Base-by-base conservation (phyloP, 2,113 vertebrate genomes). In the Tupaia tana region DNA sequence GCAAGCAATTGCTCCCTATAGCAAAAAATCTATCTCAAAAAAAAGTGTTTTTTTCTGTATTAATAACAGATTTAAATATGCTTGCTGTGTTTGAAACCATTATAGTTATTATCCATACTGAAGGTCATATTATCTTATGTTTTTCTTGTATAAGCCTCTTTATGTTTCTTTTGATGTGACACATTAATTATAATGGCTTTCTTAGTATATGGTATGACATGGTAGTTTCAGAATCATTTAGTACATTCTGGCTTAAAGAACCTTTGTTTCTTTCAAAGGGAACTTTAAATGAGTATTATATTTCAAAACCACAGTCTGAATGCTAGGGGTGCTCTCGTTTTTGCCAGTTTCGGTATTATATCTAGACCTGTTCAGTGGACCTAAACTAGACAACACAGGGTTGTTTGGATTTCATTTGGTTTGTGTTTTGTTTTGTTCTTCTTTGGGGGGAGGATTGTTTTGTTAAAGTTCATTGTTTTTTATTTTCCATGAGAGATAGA, bases 61-160 rank as follows among this genome's bases (percentile, higher is more conserved):
- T 88, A 96, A 87, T 22, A n/a, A 69, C 54, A 78, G 31, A 86
- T 52, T 86, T 86, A 89, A 89, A 75, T 75, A 81, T 75, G 63
- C 22, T 80, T 89, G 10, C 59, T 88, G 7, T 86, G 20, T 92
- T 89, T 61, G 56, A n/a, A 94, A 78, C 24, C 54, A 24, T 82
- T 77, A 58, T 29, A 66, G 52, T 90, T 93, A 31, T 16, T 74
- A 16, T 88, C 25, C 29, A 91, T 85, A 70, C 31, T 75, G 9
- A 78, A 67, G 29, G 82, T 86, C 12, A 31, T 27, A 67, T 82
- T 78, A 31, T 78, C 64, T 86, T 79, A 58, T 63, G 20, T 91
- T 89, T 86, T 63, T 14, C 29, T 31, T 67, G 12, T 83, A 27
- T 61, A 89, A 91, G 25, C 74, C 24, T 86, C 20, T 29, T 86